Conservation (phyloP, 2,113 vertebrate species). For the Sturnus vulgaris region DNA sequence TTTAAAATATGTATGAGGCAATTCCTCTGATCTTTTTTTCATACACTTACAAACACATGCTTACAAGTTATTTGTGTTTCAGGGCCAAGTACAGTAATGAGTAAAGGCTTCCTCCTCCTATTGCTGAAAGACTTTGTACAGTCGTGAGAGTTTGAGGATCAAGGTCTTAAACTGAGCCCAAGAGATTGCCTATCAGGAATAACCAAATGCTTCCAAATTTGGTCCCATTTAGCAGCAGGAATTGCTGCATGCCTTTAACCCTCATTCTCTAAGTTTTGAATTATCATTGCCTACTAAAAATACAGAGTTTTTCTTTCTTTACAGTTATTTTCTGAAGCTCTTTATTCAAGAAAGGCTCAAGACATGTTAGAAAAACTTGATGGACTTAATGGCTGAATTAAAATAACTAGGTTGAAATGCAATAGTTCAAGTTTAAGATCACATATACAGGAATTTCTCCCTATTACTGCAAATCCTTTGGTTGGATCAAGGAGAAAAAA, state of each 20-base stretch:
- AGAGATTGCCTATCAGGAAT: background rate
- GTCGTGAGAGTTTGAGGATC: background rate
- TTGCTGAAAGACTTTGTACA: background rate
- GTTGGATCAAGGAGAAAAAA: background rate
- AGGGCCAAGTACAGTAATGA: background rate
- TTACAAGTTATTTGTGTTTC: conserved; percentile 11
- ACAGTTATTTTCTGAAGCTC: background rate
- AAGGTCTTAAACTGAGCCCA: background rate
- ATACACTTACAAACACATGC: background rate
- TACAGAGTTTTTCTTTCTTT: background rate
- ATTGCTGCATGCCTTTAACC: background rate
- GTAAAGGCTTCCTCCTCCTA: background rate
- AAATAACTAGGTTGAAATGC: background rate
- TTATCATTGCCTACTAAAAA: background rate
- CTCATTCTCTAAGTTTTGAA: background rate
- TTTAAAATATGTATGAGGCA: conserved; percentile 51
- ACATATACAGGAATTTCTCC: background rate
- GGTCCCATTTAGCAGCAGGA: background rate
- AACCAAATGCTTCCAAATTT: background rate
- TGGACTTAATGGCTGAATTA: background rate
- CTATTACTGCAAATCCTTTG: background rate
- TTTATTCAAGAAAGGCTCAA: background rate
- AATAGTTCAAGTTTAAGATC: background rate
- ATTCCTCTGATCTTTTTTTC: conserved; percentile 33
- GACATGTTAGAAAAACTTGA: background rate